Evolutionary conservation across 1,140 invertebrate species (phyloP).

Genomic region (Odontomachus brunneus): DNA sequence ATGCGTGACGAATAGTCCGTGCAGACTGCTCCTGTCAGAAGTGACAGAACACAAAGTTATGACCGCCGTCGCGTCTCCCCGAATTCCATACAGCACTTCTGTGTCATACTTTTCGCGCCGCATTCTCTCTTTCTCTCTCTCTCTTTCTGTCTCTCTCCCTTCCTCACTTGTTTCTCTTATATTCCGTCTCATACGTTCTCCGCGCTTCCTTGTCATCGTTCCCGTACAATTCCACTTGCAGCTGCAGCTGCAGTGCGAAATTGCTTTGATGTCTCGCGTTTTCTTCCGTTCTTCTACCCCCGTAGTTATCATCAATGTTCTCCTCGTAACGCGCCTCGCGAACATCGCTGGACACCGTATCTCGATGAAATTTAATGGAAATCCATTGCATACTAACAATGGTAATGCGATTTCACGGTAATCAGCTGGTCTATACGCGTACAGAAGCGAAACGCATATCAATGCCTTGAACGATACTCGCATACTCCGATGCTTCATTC

Average conservation of each 20-base stretch:
- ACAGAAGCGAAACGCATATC: too few species aligned
- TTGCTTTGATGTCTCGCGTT: background rate
- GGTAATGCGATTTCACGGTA: background rate
- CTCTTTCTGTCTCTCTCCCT: too few species aligned
- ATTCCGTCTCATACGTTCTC: background rate
- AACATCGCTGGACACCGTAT: too few species aligned
- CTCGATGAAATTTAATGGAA: background rate
- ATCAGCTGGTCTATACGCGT: background rate
- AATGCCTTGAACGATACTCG: background rate
- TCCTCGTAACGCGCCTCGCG: background rate
- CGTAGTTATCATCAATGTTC: background rate
- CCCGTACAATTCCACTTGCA: background rate
- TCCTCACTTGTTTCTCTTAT: background rate
- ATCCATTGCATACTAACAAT: background rate
- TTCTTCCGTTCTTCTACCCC: background rate
- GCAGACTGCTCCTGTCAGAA: slow-evolving; percentile 41
- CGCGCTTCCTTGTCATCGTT: slow-evolving; percentile 9
- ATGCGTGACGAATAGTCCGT: slow-evolving; percentile 46
- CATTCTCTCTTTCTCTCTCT: background rate
- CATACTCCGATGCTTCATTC: too few species aligned
- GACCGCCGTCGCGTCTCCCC: slow-evolving; percentile 24
- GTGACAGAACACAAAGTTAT: slow-evolving; percentile 57
- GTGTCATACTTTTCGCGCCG: background rate
- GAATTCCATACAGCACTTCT: slow-evolving; percentile 37
- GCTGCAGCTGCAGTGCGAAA: slow-evolving; percentile 2